Conservation (phyloP, 2,113 vertebrate genomes). For the Thymallus thymallus region DNA sequence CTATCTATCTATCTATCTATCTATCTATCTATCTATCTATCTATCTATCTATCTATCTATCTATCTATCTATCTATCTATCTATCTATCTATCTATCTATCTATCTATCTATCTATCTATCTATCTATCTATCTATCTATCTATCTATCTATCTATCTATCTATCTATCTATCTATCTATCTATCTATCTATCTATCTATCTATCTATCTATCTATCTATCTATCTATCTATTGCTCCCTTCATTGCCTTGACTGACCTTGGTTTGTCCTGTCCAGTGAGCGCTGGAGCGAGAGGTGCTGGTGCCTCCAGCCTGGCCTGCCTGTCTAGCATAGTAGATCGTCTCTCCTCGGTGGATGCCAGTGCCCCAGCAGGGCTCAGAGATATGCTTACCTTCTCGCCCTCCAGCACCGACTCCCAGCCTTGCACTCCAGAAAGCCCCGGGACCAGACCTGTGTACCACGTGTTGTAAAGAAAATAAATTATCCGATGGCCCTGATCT, state of each 20-base stretch:
- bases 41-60: no score
- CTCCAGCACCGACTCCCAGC: constrained; percentile 80
- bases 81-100: no score
- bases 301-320: constrained; percentile 89
- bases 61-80: no score
- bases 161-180: no score
- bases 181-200: no score
- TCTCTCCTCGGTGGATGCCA: constrained; percentile 78
- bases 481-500: background rate
- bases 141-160: no score
- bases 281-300: constrained; percentile 64
- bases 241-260: background rate
- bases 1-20: no score
- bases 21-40: no score
- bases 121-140: no score
- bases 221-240: background rate
- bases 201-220: no score
- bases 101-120: no score
- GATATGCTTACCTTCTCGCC: constrained; percentile 73
- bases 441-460: constrained; percentile 86
- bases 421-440: constrained; percentile 79
- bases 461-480: constrained; percentile 79
- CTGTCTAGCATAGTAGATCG: constrained; percentile 97
- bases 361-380: constrained; percentile 65
- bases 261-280: constrained; percentile 59